Base-by-base conservation (phyloP, 2,888 invertebrate species). In the Cabera pusaria region DNA sequence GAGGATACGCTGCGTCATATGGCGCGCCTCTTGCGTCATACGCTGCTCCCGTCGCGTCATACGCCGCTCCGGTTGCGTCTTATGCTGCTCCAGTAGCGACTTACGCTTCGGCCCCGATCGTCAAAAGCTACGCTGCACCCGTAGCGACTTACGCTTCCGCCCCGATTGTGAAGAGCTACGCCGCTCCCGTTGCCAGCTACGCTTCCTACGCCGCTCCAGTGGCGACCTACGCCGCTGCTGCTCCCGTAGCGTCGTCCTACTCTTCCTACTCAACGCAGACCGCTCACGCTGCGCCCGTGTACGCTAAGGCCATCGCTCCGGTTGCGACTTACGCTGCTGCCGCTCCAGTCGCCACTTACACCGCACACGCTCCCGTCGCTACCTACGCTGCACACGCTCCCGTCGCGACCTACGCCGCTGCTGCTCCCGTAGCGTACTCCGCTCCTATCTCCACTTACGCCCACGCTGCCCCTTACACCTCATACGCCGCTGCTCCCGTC, bases 141-240 rank as follows among this genome's bases (percentile, higher is more conserved):
- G 59, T 66, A 4, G 79, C 81, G 14, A 90, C 91, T 28, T 91
- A 91, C 66, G 84, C 90, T 35, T 75, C 87, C 52, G 48, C 49
- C 12, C 47, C 52, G 4, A 56, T 49, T 9, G 34, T 42, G 22
- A 42, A 46, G 34, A 54, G 52, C 7, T 63, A 74, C 54, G 61
- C 71, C 9, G 69, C 77, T 1, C 66, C 71, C 1, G 59, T 65
- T 4, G 14, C 14, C 4, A 14, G 14, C 4, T 56, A 60, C 16
- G 12, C 58, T 19, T 46, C 16, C n/a, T 59, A 56, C 46, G 57
- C 64, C 46, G 45, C 63, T 10, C 44, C 63, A 23, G 68, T 79
- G 65, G 78, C 81, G 11, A 90, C 92, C 25, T 91, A 92, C 66
- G 84, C 88, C 65, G 84, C 87, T 52, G 48, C 52, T 7, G 60